Conservation (phyloP, 1,140 invertebrate species). For the Drosophila oshimai region DNA sequence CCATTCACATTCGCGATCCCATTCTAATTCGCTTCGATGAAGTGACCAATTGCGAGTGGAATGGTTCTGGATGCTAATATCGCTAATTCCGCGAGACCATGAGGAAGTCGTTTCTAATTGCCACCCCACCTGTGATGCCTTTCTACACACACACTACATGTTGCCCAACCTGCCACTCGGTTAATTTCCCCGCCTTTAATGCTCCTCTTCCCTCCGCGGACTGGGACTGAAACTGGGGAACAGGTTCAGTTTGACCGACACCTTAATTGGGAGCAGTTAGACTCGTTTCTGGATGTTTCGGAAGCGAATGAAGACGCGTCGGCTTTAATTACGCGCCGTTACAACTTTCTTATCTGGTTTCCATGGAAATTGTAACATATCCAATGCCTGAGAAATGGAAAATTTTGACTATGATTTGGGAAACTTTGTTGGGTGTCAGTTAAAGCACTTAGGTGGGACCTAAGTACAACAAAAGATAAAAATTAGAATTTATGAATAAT, state of each 20-base stretch:
- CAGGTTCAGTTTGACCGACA: slow-evolving; percentile 70
- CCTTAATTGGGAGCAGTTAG: slow-evolving; percentile 72
- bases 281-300: slow-evolving; percentile 67
- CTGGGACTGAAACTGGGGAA: slow-evolving; percentile 17
- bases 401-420: slow-evolving; percentile 6
- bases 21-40: slow-evolving; percentile 8
- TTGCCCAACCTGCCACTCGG: slow-evolving; percentile 44
- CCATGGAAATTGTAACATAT: slow-evolving; percentile 35
- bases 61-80: slow-evolving; percentile 37
- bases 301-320: slow-evolving; percentile 46
- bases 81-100: slow-evolving; percentile 13
- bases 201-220: neutral
- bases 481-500: neutral
- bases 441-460: neutral
- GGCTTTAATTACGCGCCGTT: slow-evolving; percentile 48
- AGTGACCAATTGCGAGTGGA: neutral
- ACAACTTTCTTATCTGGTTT: slow-evolving; percentile 66
- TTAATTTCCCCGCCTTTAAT: slow-evolving; percentile 23
- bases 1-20: slow-evolving; percentile 15
- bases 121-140: slow-evolving; percentile 39
- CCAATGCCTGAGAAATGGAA: neutral
- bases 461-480: neutral
- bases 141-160: slow-evolving; percentile 54
- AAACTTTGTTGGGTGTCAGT: neutral
- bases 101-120: slow-evolving; percentile 55